Base-by-base conservation (phyloP, 2,888 invertebrate genomes). In the Lasius platythorax region DNA sequence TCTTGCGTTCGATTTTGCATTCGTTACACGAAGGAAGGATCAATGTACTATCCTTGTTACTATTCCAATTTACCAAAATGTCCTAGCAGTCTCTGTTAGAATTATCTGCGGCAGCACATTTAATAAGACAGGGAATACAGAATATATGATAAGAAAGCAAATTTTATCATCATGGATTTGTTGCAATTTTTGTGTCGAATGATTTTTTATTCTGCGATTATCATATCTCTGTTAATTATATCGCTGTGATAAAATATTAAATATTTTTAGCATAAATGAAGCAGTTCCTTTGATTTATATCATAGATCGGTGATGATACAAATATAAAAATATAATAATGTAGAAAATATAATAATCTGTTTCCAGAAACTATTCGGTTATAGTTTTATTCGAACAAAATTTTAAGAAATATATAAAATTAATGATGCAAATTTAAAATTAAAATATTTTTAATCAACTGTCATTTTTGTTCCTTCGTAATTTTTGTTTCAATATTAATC, bases 1-100 rank as follows among this genome's bases (percentile, higher is more conserved):
- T 91, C 92, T n/a, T 83, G 87, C 11, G 89, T 92, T 18, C 87
- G 85, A 68, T 93, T 90, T 66, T 92, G 92, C 37, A 88, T 92
- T 64, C 81, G 87, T 79, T 85, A 83, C 66, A 90, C 90, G 43
- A 90, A 92, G 63, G 86, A 90, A 33, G 87, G 89, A 28, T 82
- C 89, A 5, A 92, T 88, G 8, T 93, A 90, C 66, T 89, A 88
- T 40, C 92, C 93, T 50, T 91, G 90, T 63, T 92, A 93, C 72
- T 85, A 86, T 12, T 76, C 90, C 0, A 86, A 87, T 64, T 72
- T 86, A 68, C 83, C 89, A 0, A 67, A 68, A 0, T 89, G 87
- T 70, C 37, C 40, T 33, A 46, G 23, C 0, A 43, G 8, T 2
- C 33, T 72, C 43, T 79, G 23, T 53, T 43, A 58, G 15, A 18